phyloP scores from a whole-genome alignment of 2,888 invertebrate genomes.

The Calliphora vomitoria region DNA sequence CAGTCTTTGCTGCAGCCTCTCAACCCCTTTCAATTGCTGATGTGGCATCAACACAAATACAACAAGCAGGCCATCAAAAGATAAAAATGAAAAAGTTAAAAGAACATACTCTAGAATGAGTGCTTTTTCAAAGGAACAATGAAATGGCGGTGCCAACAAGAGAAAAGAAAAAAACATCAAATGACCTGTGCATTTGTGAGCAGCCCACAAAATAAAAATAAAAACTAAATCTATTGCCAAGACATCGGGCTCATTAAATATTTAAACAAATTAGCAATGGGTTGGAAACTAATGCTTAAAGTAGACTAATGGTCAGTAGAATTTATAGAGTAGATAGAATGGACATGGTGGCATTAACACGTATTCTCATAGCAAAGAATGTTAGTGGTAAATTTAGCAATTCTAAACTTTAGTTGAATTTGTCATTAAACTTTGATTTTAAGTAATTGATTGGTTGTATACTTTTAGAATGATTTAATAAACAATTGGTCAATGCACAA shows the following conservation, averaged over 20 bases:
- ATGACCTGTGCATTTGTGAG: slow-evolving; percentile 47
- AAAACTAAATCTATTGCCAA: slow-evolving; percentile 28
- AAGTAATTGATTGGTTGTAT: not conserved
- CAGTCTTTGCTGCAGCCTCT: not conserved
- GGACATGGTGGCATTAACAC: not conserved
- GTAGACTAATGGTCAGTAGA: slow-evolving; percentile 14
- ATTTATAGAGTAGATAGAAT: slow-evolving; percentile 5
- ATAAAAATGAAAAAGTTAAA: slow-evolving; percentile 60
- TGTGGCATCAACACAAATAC: slow-evolving; percentile 17
- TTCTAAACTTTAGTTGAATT: not conserved
- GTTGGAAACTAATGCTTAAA: slow-evolving; percentile 48
- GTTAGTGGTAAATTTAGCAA: not conserved
- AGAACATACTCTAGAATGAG: slow-evolving; percentile 37
- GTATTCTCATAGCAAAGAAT: not conserved
- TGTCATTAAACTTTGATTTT: not conserved
- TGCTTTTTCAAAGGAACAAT: slow-evolving; percentile 50
- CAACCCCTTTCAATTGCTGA: slow-evolving; percentile 37
- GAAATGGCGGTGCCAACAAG: slow-evolving; percentile 56
- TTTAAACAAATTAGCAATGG: slow-evolving; percentile 60
- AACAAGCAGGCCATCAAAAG: slow-evolving; percentile 57
- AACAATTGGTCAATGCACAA: too few relatives aligned
- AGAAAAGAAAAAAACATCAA: slow-evolving; percentile 28
- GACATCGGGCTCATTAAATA: slow-evolving; percentile 48
- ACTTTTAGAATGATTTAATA: too few relatives aligned
- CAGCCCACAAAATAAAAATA: slow-evolving; percentile 58